Conservation (phyloP, 2,888 invertebrate species). For the Drosophila ezoana region DNA sequence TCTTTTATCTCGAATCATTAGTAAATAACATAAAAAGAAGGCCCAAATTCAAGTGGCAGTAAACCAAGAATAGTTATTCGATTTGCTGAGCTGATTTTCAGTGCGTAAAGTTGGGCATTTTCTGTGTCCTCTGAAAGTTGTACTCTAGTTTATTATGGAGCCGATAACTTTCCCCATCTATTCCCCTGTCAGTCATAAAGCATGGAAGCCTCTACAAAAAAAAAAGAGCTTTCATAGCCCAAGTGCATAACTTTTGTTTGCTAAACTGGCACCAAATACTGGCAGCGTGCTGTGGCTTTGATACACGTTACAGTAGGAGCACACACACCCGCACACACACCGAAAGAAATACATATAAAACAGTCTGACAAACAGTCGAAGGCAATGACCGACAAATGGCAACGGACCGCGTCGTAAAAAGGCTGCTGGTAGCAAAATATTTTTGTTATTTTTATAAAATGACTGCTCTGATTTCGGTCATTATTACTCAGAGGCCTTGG, state of each 20-base stretch:
- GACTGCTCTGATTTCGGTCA: constrained; percentile 71
- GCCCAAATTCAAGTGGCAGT: neutral
- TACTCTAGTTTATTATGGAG: constrained; percentile 32
- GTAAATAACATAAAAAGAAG: neutral
- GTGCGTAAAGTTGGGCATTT: constrained; percentile 5
- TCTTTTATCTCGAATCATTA: neutral
- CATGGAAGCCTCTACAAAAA: constrained; percentile 13
- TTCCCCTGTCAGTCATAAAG: constrained; percentile 60
- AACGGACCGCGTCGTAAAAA: constrained; percentile 49
- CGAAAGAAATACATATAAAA: constrained; percentile 3
- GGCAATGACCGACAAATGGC: constrained; percentile 69
- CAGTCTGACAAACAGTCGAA: constrained; percentile 42
- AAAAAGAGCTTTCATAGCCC: constrained; percentile 2
- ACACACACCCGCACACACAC: neutral
- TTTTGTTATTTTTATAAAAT: constrained; percentile 78
- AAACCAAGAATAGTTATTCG: constrained; percentile 10
- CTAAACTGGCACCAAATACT: constrained; percentile 37
- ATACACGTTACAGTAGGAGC: constrained; percentile 5
- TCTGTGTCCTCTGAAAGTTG: constrained; percentile 7
- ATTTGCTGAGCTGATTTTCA: neutral
- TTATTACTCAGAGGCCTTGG: constrained; percentile 47
- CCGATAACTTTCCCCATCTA: constrained; percentile 28
- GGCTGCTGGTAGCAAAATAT: constrained; percentile 65
- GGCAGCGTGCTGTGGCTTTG: constrained; percentile 9
- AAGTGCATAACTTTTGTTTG: constrained; percentile 49